Evolutionary conservation across 2,797 vertebrate species (phyloP), one percentile per base, ranked within the genome.

Genomic region (Gadopsis marmoratus): DNA sequence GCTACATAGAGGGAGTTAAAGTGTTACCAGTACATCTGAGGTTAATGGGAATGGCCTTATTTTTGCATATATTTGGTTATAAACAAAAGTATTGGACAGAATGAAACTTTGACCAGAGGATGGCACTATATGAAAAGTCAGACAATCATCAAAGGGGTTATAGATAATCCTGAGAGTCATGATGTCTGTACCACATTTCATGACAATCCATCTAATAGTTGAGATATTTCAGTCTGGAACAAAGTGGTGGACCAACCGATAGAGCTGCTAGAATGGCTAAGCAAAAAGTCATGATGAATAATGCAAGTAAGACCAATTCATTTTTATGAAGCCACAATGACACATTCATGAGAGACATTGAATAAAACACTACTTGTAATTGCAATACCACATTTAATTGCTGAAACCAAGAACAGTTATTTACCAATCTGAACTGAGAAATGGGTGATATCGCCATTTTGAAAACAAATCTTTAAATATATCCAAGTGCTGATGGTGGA

Each of bases 321-420:
- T 14, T 61, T 48, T 68, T 13, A 63, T 47, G 7, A 74, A 68
- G 21, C 9, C 35, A 33, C 2, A 8, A 8, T 48, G 11, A 5
- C 7, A 43, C 13, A 74, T 39, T 39, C 5, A 64, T 16, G 6
- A 55, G 5, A 68, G 43, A 31, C n/a, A 8, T 2, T 68, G 12
- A 79, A 70, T 41, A 48, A 84, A 66, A 76, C 62, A 58, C 33
- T 5, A 58, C 48, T 69, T 0, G 0, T 63, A 11, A 19, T 66
- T 81, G 29, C n/a, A 67, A 76, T 66, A 65, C 21, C 59, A 64
- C 0, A 0, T 79, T 86, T 87, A 86, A 76, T 84, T 72, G 23
- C 6, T 21, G 54, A 74, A 71, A 64, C 6, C 39, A 64, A 37
- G 13, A 71, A 26, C 41, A 81, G 37, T 31, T 47, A n/a, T 68